Percentiles rank a stretch among this genome's conserved stretches.
Conservation (phyloP, 2,797 vertebrate genomes). For the Brotogeris chrysoptera region DNA sequence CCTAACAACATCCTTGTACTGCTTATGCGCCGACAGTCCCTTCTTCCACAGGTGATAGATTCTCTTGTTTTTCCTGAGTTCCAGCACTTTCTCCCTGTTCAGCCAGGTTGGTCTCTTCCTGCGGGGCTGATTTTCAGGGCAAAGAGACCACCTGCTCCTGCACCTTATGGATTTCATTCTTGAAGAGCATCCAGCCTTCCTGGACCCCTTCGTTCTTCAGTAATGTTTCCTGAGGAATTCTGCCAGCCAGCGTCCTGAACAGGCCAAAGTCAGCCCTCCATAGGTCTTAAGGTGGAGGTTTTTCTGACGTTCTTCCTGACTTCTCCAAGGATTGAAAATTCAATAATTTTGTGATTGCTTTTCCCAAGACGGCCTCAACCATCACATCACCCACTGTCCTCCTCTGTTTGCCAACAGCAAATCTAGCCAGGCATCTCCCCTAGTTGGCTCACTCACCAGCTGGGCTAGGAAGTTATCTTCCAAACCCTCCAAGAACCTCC, state of each 20-base stretch:
- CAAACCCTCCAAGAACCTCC: neutral
- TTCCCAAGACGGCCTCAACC: neutral
- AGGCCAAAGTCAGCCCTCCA: neutral
- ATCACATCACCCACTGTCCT: neutral
- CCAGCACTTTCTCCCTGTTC: neutral
- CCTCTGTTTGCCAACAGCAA: neutral
- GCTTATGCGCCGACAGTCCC: neutral
- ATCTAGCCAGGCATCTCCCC: neutral
- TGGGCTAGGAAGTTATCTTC: neutral
- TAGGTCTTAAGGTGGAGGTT: neutral
- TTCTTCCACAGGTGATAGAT: neutral
- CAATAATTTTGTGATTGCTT: neutral
- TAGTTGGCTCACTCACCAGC: neutral
- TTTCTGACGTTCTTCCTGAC: neutral
- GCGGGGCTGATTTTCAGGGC: rapidly evolving
- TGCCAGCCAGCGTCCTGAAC: neutral
- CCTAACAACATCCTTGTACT: neutral
- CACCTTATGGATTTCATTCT: neutral
- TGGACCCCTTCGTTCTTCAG: neutral
- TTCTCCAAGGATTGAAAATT: neutral
- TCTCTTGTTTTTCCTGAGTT: neutral
- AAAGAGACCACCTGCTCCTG: neutral
- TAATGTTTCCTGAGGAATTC: neutral
- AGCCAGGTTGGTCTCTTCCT: neutral
- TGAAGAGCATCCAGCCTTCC: neutral